These are phyloP conservation scores for Mizuhopecten yessoensis DNA, from an alignment of 1,140 invertebrate species.

Conservation along the genomic window DNA sequence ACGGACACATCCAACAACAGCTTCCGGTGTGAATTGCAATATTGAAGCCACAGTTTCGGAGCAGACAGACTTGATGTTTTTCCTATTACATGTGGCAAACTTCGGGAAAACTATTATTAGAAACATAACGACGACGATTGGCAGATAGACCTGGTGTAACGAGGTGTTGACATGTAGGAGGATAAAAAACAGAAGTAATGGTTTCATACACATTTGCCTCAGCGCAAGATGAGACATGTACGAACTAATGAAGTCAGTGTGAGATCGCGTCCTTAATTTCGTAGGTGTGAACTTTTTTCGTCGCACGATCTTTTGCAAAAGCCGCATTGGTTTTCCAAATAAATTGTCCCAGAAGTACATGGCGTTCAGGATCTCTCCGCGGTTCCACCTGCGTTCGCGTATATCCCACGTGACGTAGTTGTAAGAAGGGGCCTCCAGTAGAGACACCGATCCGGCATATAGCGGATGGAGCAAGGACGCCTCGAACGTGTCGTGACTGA, in stretches of 20 bases:
- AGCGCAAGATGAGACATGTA: slow-evolving; percentile 78
- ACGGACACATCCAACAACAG: slow-evolving; percentile 75
- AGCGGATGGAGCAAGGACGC: slow-evolving; percentile 75
- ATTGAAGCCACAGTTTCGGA: slow-evolving; percentile 77
- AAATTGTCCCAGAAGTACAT: slow-evolving; percentile 78
- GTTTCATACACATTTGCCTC: slow-evolving; percentile 80
- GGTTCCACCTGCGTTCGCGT: slow-evolving; percentile 77
- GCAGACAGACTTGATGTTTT: slow-evolving; percentile 74
- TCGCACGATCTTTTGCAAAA: slow-evolving; percentile 72
- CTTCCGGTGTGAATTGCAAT: slow-evolving; percentile 80
- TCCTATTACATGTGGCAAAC: slow-evolving; percentile 73
- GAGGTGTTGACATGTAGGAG: slow-evolving; percentile 69
- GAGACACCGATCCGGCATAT: slow-evolving; percentile 72
- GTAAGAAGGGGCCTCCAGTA: slow-evolving; percentile 76
- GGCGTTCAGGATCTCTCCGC: slow-evolving; percentile 76
- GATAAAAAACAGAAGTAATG: slow-evolving; percentile 73
- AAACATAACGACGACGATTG: slow-evolving; percentile 77
- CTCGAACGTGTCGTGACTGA: slow-evolving; percentile 81
- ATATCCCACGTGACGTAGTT: slow-evolving; percentile 80
- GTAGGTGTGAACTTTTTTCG: slow-evolving; percentile 69
- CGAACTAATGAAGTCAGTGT: slow-evolving; percentile 76
- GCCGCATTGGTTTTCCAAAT: slow-evolving; percentile 75
- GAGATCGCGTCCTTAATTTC: slow-evolving; percentile 72
- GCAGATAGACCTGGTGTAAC: slow-evolving; percentile 71
- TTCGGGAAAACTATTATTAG: slow-evolving; percentile 77